A percentile compares a stretch with the other conserved stretches of the same genome.
Evolutionary conservation across 1,140 invertebrate species (phyloP).

Genomic region (Sitophilus oryzae): DNA sequence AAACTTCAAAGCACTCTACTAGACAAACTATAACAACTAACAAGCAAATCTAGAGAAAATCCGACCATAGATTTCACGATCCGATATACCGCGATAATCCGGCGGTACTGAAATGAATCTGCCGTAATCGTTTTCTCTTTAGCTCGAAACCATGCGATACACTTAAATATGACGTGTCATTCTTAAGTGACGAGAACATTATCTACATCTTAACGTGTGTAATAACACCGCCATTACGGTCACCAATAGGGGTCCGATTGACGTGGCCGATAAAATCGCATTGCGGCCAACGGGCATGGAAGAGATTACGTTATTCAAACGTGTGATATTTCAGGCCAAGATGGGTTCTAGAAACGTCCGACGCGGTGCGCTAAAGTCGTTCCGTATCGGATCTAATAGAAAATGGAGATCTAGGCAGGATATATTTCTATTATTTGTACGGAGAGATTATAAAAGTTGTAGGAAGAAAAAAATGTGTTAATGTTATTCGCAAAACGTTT

Average conservation of each 20-base stretch:
- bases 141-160: neutral
- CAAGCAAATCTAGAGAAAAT: too few species aligned
- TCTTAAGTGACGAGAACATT: neutral
- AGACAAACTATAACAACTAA: too few species aligned
- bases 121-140: neutral
- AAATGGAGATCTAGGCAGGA: neutral
- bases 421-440: too few species aligned
- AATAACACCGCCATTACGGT: neutral
- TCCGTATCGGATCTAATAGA: neutral
- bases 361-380: too few species aligned
- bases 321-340: neutral
- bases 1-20: too few species aligned
- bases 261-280: neutral
- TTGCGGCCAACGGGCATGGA: neutral
- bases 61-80: too few species aligned
- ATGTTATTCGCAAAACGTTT: too few species aligned
- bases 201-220: neutral
- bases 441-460: too few species aligned
- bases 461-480: too few species aligned
- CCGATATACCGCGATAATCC: neutral
- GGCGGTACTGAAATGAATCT: neutral
- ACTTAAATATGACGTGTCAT: neutral
- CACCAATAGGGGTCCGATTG: neutral
- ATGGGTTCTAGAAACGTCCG: neutral
- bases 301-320: neutral